Evolutionary conservation across 92 coral and sea anemone genomes (phyloP).

Genomic region (Diadumene lineata): DNA sequence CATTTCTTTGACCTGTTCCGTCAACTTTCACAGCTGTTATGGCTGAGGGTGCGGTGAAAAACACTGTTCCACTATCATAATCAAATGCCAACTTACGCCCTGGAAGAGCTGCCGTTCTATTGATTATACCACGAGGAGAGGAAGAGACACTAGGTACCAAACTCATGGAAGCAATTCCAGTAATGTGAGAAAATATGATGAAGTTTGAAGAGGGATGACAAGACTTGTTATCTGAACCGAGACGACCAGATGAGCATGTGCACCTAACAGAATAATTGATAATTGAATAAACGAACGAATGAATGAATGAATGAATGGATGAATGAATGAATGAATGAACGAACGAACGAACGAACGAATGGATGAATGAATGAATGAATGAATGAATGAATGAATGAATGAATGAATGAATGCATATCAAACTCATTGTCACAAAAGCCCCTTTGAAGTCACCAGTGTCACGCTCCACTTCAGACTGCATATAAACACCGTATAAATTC

Average conservation of each 20-base stretch:
- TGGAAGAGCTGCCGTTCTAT: too few species aligned
- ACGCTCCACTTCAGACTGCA: too few species aligned
- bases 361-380: too few species aligned
- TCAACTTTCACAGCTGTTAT: constrained; percentile 67
- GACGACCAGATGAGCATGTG: constrained; percentile 70
- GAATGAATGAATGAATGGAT: too few species aligned
- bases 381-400: too few species aligned
- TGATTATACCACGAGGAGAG: constrained; percentile 34
- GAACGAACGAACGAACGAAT: too few species aligned
- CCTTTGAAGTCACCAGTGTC: too few species aligned
- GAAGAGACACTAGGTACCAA: constrained; percentile 44
- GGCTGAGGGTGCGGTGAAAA: constrained; percentile 44
- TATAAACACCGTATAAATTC: too few species aligned
- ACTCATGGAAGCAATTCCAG: constrained; percentile 43
- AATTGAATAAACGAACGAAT: too few species aligned
- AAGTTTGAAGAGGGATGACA: constrained; percentile 56
- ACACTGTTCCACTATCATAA: constrained; percentile 53
- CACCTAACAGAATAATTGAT: constrained; percentile 68
- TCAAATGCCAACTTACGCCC: constrained; percentile 74
- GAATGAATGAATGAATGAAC: too few species aligned
- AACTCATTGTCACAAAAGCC: too few species aligned
- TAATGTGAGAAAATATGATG: constrained; percentile 49
- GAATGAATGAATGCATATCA: too few species aligned
- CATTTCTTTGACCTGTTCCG: constrained; percentile 62
- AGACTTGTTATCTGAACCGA: constrained; percentile 58